phyloP scores from a whole-genome alignment of 2,797 vertebrate genomes.

The Danio choprae region DNA sequence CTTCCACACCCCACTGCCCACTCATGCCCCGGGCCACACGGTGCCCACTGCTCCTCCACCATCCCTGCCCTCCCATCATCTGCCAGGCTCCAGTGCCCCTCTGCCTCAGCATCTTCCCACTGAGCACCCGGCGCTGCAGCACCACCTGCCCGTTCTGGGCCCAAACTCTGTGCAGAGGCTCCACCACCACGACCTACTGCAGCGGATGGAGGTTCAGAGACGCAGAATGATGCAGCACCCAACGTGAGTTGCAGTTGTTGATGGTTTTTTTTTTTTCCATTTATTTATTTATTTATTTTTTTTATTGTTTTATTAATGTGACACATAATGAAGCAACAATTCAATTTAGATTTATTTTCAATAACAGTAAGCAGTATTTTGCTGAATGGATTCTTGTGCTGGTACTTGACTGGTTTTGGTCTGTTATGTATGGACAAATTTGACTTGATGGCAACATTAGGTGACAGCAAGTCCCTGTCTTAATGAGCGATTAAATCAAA shows the following conservation, averaged over 20 bases:
- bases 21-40: slow-evolving; percentile 87
- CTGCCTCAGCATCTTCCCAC: slow-evolving; percentile 90
- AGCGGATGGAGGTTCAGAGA: slow-evolving; percentile 96
- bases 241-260: slow-evolving; percentile 82
- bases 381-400: too few relatives aligned
- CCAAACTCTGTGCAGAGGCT: slow-evolving; percentile 88
- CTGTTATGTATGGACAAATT: too few relatives aligned
- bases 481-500: too few relatives aligned
- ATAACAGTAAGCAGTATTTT: too few relatives aligned
- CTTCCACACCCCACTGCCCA: slow-evolving; percentile 89
- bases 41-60: slow-evolving; percentile 84
- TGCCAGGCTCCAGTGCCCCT: slow-evolving; percentile 84
- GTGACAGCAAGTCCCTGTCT: too few relatives aligned
- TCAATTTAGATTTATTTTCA: too few relatives aligned
- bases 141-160: slow-evolving; percentile 90
- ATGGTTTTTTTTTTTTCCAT: too few relatives aligned
- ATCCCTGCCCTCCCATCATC: slow-evolving; percentile 83
- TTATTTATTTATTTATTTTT: neutral
- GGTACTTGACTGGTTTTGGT: too few relatives aligned
- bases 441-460: too few relatives aligned
- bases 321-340: neutral
- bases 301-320: neutral
- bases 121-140: slow-evolving; percentile 89
- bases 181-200: slow-evolving; percentile 93
- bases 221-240: slow-evolving; percentile 98